Evolutionary conservation across 2,888 invertebrate genomes (phyloP), one percentile per base, ranked within the genome.

Genomic region (Keiferia lycopersicella): DNA sequence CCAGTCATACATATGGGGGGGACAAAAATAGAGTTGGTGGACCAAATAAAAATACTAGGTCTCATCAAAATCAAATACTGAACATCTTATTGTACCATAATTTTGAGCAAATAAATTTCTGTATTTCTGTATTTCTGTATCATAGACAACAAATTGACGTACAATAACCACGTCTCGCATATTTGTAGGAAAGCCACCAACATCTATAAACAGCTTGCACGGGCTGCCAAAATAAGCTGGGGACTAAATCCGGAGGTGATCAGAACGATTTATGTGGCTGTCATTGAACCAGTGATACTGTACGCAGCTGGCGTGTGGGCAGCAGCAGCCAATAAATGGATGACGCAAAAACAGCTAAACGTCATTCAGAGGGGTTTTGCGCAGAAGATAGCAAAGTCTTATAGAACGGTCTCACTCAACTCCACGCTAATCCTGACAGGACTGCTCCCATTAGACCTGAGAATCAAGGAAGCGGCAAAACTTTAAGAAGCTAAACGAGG

Each of bases 361-460:
- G n/a, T 0, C 14, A 22, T 60, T 0, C 41, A 48, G 14, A 4
- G 60, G 0, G 26, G 41, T 2, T 16, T 48, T 8, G 60, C 45
- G 0, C 41, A 60, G 16, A 58, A 58, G 20, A n/a, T n/a, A n/a
- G n/a, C n/a, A n/a, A n/a, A n/a, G n/a, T n/a, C n/a, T n/a, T n/a
- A 8, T 26, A 4, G 63, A 0, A 63, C 63, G 0, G 56, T 50
- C 10, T 61, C 65, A 1, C 59, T 60, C 3, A 48, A 58, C 22
- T 53, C 64, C 0, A 62, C 62, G 12, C 30, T 64, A 16, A n/a
- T n/a, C n/a, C n/a, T n/a, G n/a, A 18, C 62, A 0, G 62, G 64
- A 2, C 12, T 62, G 11, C 60, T 64, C 0, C 62, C 64, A 0
- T 26, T 64, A 0, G 62, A 66, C 60, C 62, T 62, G 34, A 7